Evolutionary conservation across 2,888 invertebrate genomes (phyloP).

Genomic region (Vanessa cardui): DNA sequence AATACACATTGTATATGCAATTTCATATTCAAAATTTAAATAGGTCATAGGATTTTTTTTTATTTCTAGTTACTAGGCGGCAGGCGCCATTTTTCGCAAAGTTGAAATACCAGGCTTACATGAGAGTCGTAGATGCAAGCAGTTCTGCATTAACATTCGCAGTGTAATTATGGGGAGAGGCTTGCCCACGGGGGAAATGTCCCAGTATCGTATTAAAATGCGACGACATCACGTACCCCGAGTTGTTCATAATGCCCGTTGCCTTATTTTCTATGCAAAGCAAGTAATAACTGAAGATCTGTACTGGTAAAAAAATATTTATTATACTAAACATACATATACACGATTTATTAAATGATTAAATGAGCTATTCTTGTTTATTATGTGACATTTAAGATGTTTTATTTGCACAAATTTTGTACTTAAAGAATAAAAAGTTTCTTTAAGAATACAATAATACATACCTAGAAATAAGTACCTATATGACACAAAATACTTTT

Average conservation of each 20-base stretch:
- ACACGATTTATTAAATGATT: too few species aligned
- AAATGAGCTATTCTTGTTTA: too few species aligned
- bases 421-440: too few species aligned
- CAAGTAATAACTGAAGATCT: constrained; percentile 28
- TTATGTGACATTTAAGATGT: too few species aligned
- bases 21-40: too few species aligned
- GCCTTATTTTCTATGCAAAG: constrained; percentile 34
- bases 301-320: constrained; percentile 17
- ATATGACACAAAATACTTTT: too few species aligned
- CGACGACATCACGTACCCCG: constrained; percentile 45
- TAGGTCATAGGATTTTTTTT: too few species aligned
- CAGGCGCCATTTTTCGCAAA: constrained; percentile 34
- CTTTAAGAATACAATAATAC: too few species aligned
- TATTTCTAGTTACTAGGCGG: constrained; percentile 25
- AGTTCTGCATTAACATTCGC: constrained; percentile 42
- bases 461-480: too few species aligned
- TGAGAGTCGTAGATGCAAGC: constrained; percentile 34
- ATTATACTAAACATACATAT: not conserved
- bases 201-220: constrained; percentile 49
- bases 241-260: constrained; percentile 27
- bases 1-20: too few species aligned
- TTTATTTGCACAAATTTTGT: too few species aligned
- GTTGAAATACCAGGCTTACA: constrained; percentile 41
- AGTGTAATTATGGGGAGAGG: constrained; percentile 56
- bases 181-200: constrained; percentile 51